Conservation (phyloP, 2,888 invertebrate genomes). For the Hirudinaria manillensis region DNA sequence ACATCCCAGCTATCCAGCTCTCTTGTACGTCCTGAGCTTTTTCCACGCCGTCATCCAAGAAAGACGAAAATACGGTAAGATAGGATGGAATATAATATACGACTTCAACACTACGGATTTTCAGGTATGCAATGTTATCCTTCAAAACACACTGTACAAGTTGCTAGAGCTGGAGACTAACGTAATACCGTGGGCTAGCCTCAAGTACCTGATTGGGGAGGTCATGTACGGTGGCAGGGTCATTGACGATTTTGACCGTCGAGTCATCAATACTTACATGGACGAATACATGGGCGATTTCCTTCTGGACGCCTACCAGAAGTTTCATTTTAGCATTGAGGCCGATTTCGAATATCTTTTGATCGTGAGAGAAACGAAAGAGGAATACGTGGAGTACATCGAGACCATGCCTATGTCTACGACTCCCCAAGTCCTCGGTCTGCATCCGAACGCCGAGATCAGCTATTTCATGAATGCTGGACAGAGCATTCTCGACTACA, state of each 20-base stretch:
- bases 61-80: slow-evolving; percentile 82
- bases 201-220: slow-evolving; percentile 86
- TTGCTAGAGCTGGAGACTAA: slow-evolving; percentile 59
- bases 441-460: slow-evolving; percentile 91
- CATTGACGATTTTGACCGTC: slow-evolving; percentile 81
- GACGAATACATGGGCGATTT: slow-evolving; percentile 91
- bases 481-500: slow-evolving; percentile 75
- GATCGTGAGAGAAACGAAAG: slow-evolving; percentile 58
- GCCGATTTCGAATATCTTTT: slow-evolving; percentile 70
- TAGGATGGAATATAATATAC: slow-evolving; percentile 88
- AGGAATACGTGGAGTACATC: slow-evolving; percentile 63
- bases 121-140: slow-evolving; percentile 75
- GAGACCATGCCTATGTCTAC: slow-evolving; percentile 75
- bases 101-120: slow-evolving; percentile 89
- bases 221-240: slow-evolving; percentile 92
- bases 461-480: slow-evolving; percentile 84
- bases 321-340: slow-evolving; percentile 80
- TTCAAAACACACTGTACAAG: slow-evolving; percentile 76
- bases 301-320: slow-evolving; percentile 80
- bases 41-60: slow-evolving; percentile 88
- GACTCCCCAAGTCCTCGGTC: slow-evolving; percentile 82
- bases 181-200: slow-evolving; percentile 78
- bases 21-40: slow-evolving; percentile 81
- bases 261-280: slow-evolving; percentile 80
- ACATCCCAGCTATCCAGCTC: slow-evolving; percentile 70